Evolutionary conservation across 2,113 vertebrate genomes (phyloP).

Genomic region (Oncorhynchus keta): DNA sequence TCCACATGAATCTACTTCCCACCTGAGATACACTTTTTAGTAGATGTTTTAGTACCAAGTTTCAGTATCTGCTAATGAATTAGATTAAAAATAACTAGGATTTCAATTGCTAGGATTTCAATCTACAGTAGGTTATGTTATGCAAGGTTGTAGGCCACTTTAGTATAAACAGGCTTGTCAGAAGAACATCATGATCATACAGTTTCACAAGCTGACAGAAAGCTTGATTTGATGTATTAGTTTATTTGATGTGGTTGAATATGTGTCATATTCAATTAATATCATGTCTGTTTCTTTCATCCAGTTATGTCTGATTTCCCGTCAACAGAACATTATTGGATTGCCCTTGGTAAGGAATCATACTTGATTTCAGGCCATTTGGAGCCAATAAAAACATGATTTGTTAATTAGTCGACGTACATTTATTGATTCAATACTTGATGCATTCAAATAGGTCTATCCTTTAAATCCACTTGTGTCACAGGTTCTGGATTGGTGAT

Average conservation of each 20-base stretch:
- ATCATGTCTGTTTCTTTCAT: conserved; percentile 19
- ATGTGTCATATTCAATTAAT: background rate
- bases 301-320: conserved; percentile 73
- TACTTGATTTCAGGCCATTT: too few relatives aligned
- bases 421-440: too few relatives aligned
- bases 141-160: background rate
- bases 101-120: conserved; percentile 8
- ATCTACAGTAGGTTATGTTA: background rate
- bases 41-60: background rate
- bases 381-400: too few relatives aligned
- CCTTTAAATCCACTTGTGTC: background rate
- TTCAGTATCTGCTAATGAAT: conserved; percentile 3
- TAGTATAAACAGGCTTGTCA: background rate
- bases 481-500: conserved; percentile 82
- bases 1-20: too few relatives aligned
- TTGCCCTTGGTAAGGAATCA: conserved; percentile 69
- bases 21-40: too few relatives aligned
- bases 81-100: background rate
- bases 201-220: background rate
- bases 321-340: conserved; percentile 77
- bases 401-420: background rate
- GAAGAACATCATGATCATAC: background rate
- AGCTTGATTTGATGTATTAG: background rate
- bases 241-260: background rate
- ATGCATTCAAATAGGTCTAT: too few relatives aligned